Evolutionary conservation across 2,797 vertebrate genomes (phyloP).

Genomic region (Rhinogobio ventralis): DNA sequence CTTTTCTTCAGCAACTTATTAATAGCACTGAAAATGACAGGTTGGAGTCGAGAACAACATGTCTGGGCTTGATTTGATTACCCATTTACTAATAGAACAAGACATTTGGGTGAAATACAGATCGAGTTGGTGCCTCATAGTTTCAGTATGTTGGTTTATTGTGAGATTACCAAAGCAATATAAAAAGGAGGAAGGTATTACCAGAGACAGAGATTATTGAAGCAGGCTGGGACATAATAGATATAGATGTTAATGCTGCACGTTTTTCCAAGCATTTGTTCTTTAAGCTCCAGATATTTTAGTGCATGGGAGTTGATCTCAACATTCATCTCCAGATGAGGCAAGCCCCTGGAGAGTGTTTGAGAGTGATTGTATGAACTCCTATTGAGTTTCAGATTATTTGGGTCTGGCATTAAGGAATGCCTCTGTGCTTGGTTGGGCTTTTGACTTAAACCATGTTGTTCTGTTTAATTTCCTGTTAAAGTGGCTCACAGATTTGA

Average conservation of each 20-base stretch:
- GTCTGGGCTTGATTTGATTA: conserved; percentile 42
- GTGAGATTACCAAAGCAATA: conserved; percentile 31
- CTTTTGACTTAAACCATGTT: conserved; percentile 68
- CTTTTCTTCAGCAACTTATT: conserved; percentile 35
- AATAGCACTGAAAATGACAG: conserved; percentile 47
- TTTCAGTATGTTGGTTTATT: background rate
- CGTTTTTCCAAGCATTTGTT: conserved; percentile 35
- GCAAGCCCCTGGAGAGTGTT: conserved; percentile 47
- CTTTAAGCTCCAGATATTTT: conserved; percentile 54
- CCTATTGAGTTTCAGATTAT: conserved; percentile 46
- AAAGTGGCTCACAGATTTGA: conserved; percentile 70
- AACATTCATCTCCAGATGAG: conserved; percentile 58
- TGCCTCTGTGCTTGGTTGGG: conserved; percentile 48
- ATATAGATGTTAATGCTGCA: conserved; percentile 25
- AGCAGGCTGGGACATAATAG: background rate
- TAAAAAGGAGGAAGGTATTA: conserved; percentile 26
- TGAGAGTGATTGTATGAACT: conserved; percentile 40
- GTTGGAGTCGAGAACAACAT: conserved; percentile 10
- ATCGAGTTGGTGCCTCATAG: conserved; percentile 2
- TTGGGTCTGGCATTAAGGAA: conserved; percentile 50
- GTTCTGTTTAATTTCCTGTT: conserved; percentile 78
- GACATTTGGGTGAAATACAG: conserved; percentile 38
- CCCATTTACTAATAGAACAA: conserved; percentile 21
- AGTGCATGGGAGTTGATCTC: conserved; percentile 18
- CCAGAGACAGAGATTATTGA: conserved; percentile 26